Evolutionary conservation across 2,113 vertebrate species (phyloP).

Genomic region (Cyanocitta stelleri): DNA sequence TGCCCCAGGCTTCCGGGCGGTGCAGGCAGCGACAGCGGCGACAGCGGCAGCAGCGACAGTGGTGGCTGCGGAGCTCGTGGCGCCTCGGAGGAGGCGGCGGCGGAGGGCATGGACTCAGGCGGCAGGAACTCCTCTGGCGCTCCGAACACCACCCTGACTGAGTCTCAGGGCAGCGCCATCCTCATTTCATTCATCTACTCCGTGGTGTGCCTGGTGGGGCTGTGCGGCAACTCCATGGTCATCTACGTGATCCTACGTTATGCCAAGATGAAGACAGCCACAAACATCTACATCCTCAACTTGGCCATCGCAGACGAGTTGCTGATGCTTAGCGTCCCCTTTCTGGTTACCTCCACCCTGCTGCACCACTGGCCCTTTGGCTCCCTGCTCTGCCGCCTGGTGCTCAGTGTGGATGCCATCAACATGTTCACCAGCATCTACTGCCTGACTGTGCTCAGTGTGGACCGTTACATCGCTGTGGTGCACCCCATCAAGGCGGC

Average conservation of each 20-base stretch:
- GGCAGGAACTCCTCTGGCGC: conserved; percentile 65
- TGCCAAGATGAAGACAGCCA: conserved; percentile 91
- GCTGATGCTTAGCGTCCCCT: conserved; percentile 89
- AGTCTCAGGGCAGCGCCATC: conserved; percentile 83
- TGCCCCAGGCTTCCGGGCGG: conserved; percentile 59
- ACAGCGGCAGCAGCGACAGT: not conserved
- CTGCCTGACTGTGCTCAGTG: conserved; percentile 86
- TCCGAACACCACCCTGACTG: conserved; percentile 78
- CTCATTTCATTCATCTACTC: conserved; percentile 91
- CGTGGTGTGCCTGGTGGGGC: conserved; percentile 86
- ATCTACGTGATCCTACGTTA: conserved; percentile 91
- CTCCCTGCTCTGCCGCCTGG: conserved; percentile 84
- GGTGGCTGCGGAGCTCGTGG: conserved; percentile 32
- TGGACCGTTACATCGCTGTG: conserved; percentile 88
- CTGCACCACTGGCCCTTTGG: conserved; percentile 91
- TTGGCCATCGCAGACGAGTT: conserved; percentile 87
- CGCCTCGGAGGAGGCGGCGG: conserved; percentile 58
- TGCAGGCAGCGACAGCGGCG: conserved; percentile 52
- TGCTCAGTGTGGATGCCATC: conserved; percentile 89
- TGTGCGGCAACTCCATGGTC: conserved; percentile 90
- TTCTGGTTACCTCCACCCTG: conserved; percentile 85
- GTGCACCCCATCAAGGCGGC: conserved; percentile 90
- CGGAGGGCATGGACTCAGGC: conserved; percentile 55
- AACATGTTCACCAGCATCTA: conserved; percentile 95
- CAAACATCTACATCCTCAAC: conserved; percentile 91